These are phyloP conservation scores for Autographa gamma DNA, from an alignment of 2,888 invertebrate genomes.

Conservation along the genomic window DNA sequence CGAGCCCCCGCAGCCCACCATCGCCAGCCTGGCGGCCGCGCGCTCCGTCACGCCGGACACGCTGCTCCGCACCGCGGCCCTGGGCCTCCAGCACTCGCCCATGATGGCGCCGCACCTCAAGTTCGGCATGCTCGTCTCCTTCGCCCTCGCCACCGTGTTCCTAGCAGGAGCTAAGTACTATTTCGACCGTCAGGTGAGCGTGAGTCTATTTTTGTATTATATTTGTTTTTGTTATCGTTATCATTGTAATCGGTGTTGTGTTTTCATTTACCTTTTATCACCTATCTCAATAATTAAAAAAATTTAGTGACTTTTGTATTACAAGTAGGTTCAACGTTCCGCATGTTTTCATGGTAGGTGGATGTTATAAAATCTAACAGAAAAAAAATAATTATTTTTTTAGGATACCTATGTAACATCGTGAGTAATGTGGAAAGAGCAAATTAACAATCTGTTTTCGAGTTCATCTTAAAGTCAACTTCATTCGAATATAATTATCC, in stretches of 20 bases:
- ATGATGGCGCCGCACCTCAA: slow-evolving; percentile 90
- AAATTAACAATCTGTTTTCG: background rate
- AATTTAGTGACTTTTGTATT: too few species aligned
- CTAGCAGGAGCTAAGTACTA: slow-evolving; percentile 93
- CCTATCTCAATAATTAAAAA: too few species aligned
- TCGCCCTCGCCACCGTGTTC: slow-evolving; percentile 91
- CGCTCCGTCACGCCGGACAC: slow-evolving; percentile 85
- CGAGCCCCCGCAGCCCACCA: slow-evolving; percentile 81
- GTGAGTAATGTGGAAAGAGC: background rate
- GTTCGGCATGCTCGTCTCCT: slow-evolving; percentile 92
- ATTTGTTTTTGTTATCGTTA: background rate
- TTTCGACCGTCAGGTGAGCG: slow-evolving; percentile 90
- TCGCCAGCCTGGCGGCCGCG: slow-evolving; percentile 83
- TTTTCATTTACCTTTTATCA: background rate
- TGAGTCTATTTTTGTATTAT: slow-evolving; percentile 35
- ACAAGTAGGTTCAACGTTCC: background rate
- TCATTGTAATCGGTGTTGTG: background rate
- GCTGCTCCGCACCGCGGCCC: slow-evolving; percentile 81
- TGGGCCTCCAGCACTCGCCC: slow-evolving; percentile 83
- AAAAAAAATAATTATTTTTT: too few species aligned
- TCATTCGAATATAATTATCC: background rate
- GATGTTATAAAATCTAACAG: too few species aligned
- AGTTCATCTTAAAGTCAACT: background rate
- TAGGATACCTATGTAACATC: too few species aligned
- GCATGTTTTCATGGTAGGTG: background rate